A percentile compares a stretch with the other conserved stretches of the same genome.
These are phyloP conservation scores for Polypterus senegalus DNA, from an alignment of 2,113 vertebrate species.

Conservation along the genomic window DNA sequence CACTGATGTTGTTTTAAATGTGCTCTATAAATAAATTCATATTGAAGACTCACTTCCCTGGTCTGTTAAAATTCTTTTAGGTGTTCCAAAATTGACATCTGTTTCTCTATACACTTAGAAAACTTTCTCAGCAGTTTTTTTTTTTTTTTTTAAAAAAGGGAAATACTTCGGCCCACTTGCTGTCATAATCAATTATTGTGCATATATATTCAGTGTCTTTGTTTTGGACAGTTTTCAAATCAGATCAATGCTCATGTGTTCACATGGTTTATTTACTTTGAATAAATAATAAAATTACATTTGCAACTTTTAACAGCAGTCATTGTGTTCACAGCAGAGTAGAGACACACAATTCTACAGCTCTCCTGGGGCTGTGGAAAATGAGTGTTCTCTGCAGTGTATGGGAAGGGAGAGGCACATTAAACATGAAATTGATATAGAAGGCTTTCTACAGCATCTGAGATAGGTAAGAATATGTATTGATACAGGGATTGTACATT, in stretches of 20 bases:
- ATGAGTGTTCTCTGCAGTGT: no score
- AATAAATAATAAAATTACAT: no score
- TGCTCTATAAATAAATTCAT: background rate
- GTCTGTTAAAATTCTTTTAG: conserved; percentile 11
- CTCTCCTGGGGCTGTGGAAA: no score
- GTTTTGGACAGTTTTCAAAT: conserved; percentile 8
- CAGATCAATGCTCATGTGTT: conserved; percentile 7
- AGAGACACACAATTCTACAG: no score
- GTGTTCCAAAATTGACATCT: conserved; percentile 8
- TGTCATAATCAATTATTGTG: conserved; percentile 7
- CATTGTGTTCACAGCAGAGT: no score
- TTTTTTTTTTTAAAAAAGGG: background rate
- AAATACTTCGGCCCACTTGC: conserved; percentile 8
- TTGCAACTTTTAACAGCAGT: no score
- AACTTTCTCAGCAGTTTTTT: background rate
- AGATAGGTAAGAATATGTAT: no score
- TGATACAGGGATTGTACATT: no score
- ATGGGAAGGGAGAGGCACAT: no score
- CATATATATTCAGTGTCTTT: conserved; percentile 6
- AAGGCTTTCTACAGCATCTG: no score
- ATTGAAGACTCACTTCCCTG: conserved; percentile 11
- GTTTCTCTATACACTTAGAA: conserved; percentile 1
- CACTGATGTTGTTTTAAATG: no score
- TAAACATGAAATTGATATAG: no score
- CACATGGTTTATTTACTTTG: conserved; percentile 6